Evolutionary conservation across 1,140 invertebrate species (phyloP), one percentile per base, ranked within the genome.

Genomic region (Aricia agestis): DNA sequence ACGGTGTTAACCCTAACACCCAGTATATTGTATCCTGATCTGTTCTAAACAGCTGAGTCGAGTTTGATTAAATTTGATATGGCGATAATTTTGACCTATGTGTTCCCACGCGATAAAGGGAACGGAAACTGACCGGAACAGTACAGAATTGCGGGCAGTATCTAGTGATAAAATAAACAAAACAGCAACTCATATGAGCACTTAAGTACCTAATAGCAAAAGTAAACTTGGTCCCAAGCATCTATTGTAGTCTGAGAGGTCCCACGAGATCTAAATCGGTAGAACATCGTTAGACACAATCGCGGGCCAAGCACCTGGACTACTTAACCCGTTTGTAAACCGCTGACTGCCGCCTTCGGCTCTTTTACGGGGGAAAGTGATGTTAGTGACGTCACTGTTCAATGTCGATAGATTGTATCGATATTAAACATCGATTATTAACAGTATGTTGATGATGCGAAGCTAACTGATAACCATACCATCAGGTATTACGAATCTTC

Each of bases 321-420:
- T 73, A 79, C 82, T 86, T 82, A 84, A 82, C 84, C 82, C 82
- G 79, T 84, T 84, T 86, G 78, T 78, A 83, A 86, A 86, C 72
- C 80, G 84, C 84, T 86, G 84, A 86, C 84, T 78, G 76, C 76
- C 76, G 69, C 78, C 71, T 74, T 69, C 71, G 77, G 76, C 77
- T 80, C 81, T 83, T 82, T 81, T 79, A 83, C 80, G 81, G 79
- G 78, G 69, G 79, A 80, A 77, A 78, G 75, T 78, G 72, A 66
- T 66, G 42, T 61, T 75, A 78, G 78, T 61, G 78, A 59, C 74
- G 80, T 15, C 10, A 6, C 11, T 11, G 67, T 31, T 15, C 36
- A 0, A 36, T 36, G 36, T 59, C 52, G 31, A 7, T 17, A n/a
- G 57, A 66, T 17, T 57, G 68, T 70, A 70, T n/a, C 41, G 65